A percentile compares a stretch with the other conserved stretches of the same genome.
phyloP scores from a whole-genome alignment of 2,113 vertebrate species.

The Myanophis thanlyinensis region DNA sequence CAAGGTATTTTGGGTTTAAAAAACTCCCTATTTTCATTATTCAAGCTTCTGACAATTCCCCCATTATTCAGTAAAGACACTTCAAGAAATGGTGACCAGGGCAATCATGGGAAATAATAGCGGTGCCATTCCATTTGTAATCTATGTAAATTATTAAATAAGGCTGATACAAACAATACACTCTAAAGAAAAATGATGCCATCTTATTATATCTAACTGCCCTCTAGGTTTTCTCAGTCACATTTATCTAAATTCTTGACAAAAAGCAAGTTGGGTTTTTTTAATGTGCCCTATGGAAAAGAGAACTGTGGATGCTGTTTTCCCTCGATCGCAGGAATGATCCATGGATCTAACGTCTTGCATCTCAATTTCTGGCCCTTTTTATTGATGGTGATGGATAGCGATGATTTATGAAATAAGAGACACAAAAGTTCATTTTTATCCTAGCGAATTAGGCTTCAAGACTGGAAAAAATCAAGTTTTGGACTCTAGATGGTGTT shows the following conservation, averaged over 20 bases:
- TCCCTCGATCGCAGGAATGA: conserved; percentile 6
- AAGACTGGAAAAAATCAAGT: not conserved
- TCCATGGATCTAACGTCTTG: conserved; percentile 11
- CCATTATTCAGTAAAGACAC: conserved; percentile 46
- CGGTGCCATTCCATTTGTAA: conserved; percentile 27
- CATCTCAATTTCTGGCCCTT: conserved; percentile 25
- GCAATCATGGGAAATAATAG: conserved; percentile 38
- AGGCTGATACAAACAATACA: conserved; percentile 38
- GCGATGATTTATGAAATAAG: not conserved
- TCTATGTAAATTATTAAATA: conserved; percentile 41
- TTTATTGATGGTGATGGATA: conserved; percentile 22
- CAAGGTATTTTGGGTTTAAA: not conserved
- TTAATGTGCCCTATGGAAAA: conserved; percentile 11
- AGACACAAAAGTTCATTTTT: not conserved
- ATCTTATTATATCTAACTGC: conserved; percentile 9
- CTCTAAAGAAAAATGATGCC: conserved; percentile 36
- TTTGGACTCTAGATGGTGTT: conserved; percentile 7
- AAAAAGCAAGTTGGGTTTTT: not conserved
- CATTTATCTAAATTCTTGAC: conserved; percentile 35
- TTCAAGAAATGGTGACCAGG: conserved; percentile 36
- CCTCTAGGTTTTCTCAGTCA: conserved; percentile 22
- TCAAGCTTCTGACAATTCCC: conserved; percentile 34
- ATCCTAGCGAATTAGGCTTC: not conserved
- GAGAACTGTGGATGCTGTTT: not conserved
- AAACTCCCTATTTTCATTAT: not conserved